These are phyloP conservation scores for Oreochromis niloticus DNA, from an alignment of 2,113 vertebrate genomes.

Conservation along the genomic window DNA sequence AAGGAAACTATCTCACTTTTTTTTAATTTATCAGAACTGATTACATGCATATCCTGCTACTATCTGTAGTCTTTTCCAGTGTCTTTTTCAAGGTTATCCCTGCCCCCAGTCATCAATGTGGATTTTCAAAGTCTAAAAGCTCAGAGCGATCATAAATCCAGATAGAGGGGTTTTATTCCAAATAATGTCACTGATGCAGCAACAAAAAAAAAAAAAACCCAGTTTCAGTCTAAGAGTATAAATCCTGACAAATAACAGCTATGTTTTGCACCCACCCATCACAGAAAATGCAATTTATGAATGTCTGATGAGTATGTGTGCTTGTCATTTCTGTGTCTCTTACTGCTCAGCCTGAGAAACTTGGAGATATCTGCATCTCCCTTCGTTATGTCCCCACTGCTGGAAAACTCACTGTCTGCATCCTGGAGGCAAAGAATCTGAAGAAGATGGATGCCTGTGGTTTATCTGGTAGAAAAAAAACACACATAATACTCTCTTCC, in stretches of 20 bases:
- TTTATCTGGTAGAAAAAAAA: slow-evolving; percentile 80
- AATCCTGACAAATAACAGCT: neutral
- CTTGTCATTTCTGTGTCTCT: slow-evolving; percentile 3
- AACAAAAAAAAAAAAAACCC: accelerated
- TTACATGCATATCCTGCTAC: neutral
- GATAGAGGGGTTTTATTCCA: neutral
- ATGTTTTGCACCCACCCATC: neutral
- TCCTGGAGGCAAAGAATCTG: slow-evolving; percentile 97
- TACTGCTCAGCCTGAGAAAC: slow-evolving; percentile 87
- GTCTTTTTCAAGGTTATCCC: neutral
- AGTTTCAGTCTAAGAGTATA: neutral
- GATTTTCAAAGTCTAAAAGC: neutral
- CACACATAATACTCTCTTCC: accelerated
- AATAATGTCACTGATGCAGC: neutral
- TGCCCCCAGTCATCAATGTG: neutral
- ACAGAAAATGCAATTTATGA: neutral
- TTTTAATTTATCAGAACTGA: neutral
- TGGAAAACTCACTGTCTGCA: slow-evolving; percentile 95
- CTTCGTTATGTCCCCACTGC: slow-evolving; percentile 95
- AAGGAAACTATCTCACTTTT: neutral
- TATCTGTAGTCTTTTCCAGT: neutral
- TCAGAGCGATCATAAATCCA: neutral
- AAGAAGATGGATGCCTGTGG: slow-evolving; percentile 99
- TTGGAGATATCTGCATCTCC: slow-evolving; percentile 97
- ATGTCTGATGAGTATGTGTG: neutral